These are phyloP conservation scores for Ypsolopha sequella DNA, from an alignment of 2,888 invertebrate genomes.

Conservation along the genomic window DNA sequence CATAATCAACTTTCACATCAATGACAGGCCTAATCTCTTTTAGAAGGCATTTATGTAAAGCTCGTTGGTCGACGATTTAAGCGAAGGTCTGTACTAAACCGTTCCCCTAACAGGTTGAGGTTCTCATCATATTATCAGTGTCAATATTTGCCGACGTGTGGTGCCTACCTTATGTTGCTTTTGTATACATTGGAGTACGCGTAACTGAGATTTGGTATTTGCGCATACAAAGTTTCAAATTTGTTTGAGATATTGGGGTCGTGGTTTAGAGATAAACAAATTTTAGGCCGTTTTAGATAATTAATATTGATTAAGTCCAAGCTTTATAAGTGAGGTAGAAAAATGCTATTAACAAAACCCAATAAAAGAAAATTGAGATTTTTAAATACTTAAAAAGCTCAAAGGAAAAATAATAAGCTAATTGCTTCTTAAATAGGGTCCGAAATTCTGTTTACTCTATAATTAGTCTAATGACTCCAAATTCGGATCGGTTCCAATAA, in stretches of 20 bases:
- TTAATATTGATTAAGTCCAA: no score
- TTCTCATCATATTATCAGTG: conserved; percentile 9
- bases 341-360: no score
- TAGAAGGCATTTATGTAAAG: conserved; percentile 24
- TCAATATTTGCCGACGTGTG: conserved; percentile 10
- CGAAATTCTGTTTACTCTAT: conserved; percentile 41
- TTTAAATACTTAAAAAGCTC: not conserved
- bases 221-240: not conserved
- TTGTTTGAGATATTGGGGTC: not conserved
- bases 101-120: conserved; percentile 8
- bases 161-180: not conserved
- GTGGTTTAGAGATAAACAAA: not conserved
- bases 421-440: conserved; percentile 7
- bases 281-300: not conserved
- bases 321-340: no score
- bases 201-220: not conserved
- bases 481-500: conserved; percentile 45
- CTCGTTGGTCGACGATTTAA: conserved; percentile 41
- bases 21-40: conserved; percentile 38
- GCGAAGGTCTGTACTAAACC: conserved; percentile 15
- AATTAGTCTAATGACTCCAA: conserved; percentile 62
- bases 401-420: conserved; percentile 4
- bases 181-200: not conserved
- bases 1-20: conserved; percentile 43
- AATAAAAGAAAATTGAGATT: not conserved